Conservation (phyloP, 1,140 invertebrate genomes). For the Aricia agestis region DNA sequence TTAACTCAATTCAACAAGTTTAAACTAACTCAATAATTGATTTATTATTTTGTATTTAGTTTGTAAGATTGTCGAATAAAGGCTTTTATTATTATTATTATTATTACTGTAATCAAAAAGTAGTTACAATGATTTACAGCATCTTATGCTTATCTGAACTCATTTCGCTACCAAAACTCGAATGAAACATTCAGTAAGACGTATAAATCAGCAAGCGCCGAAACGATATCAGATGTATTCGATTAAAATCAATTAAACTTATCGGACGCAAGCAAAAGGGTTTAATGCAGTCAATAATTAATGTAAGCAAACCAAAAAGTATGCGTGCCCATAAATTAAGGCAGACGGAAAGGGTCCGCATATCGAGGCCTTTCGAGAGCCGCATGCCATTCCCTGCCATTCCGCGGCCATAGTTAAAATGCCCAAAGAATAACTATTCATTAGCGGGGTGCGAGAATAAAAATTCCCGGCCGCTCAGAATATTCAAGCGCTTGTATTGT, state of each 20-base stretch:
- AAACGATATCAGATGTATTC: not conserved
- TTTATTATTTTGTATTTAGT: too few relatives aligned
- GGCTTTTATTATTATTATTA: too few relatives aligned
- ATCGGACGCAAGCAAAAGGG: conserved; percentile 2
- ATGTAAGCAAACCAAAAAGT: conserved; percentile 66
- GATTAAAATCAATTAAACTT: conserved; percentile 11
- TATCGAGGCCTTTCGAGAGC: conserved; percentile 73
- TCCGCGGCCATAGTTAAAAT: conserved; percentile 74
- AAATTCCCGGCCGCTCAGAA: conserved; percentile 70
- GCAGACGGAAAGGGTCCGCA: conserved; percentile 66
- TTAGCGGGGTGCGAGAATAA: conserved; percentile 74
- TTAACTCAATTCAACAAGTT: too few relatives aligned
- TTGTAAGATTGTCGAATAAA: too few relatives aligned
- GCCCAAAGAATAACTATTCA: conserved; percentile 74
- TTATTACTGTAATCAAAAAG: too few relatives aligned
- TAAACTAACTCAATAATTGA: too few relatives aligned
- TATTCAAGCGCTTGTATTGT: conserved; percentile 72
- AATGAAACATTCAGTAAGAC: not conserved
- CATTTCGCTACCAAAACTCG: not conserved
- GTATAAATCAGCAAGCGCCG: not conserved
- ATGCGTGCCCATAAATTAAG: conserved; percentile 66
- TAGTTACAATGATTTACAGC: too few relatives aligned
- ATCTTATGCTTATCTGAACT: too few relatives aligned
- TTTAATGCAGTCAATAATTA: conserved; percentile 62
- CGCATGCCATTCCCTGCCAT: conserved; percentile 75